Base-by-base conservation (phyloP, 2,888 invertebrate genomes). In the Drosophila helvetica region DNA sequence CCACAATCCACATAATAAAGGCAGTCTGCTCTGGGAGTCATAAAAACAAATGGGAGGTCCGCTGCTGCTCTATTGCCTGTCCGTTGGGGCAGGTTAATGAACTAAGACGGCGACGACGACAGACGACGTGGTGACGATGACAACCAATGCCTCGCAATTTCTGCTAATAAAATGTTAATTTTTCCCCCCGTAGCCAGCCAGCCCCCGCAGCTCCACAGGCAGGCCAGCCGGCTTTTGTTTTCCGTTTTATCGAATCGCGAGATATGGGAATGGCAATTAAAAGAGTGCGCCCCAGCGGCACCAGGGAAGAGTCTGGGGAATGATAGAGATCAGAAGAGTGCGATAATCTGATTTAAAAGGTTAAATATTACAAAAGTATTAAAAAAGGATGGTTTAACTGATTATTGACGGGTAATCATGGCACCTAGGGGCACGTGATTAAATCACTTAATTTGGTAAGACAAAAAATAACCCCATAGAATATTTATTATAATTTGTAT, bases 121-220 rank as follows among this genome's bases (percentile, higher is more conserved):
- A 38, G 38, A 38, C 15, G 38, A 38, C 38, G 7, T 38, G 61
- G 48, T 54, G 75, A 60, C 51, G 66, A 73, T 33, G 73, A 64
- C 65, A 56, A 60, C 59, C 65, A 65, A 48, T 66, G 57, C 47
- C 56, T 66, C 60, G 50, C 66, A 71, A 55, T 66, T 74, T 66
- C 47, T 62, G 64, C 75, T 86, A 71, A 75, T 79, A 81, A 85
- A 85, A 87, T 83, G 88, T 69, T 87, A 79, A 83, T 85, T 82
- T 85, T 82, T 63, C n/a, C 19, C 5, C 18, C 3, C 22, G 7
- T 48, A 68, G 59, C 45, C 65, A 52, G 65, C 65, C 65, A 52
- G 67, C 65, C 64, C 42, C 56, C 12, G 25, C 38, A 45, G 10
- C n/a, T 17, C 19, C 47, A 42, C 33, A 30, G 19, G 38, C 38